Evolutionary conservation across 2,113 vertebrate genomes (phyloP).

Genomic region (Polyodon spathula): DNA sequence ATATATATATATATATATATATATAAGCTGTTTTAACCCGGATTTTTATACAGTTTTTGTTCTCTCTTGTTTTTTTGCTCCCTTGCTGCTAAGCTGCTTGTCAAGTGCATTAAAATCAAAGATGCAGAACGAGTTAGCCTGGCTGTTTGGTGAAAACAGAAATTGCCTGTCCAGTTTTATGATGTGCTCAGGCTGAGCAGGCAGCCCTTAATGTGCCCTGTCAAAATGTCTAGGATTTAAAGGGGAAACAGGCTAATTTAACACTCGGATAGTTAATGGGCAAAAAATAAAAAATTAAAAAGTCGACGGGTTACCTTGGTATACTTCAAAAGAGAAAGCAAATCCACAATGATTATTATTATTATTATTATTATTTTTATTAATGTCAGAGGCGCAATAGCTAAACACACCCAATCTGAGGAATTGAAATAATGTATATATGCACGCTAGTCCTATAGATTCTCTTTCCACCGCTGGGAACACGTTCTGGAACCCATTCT

Average conservation of each 20-base stretch:
- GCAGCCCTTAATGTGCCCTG: slow-evolving; percentile 77
- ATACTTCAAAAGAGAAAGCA: not conserved
- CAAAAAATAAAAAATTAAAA: not conserved
- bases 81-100: slow-evolving; percentile 77
- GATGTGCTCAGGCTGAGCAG: slow-evolving; percentile 86
- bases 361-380: no score
- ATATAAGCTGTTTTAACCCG: not conserved
- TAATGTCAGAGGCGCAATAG: no score
- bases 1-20: no score
- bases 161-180: slow-evolving; percentile 97
- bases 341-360: not conserved
- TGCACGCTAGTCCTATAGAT: no score
- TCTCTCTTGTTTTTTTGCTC: slow-evolving; percentile 41
- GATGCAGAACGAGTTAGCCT: slow-evolving; percentile 88
- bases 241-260: slow-evolving; percentile 71
- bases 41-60: slow-evolving; percentile 15
- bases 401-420: no score
- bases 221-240: slow-evolving; percentile 79
- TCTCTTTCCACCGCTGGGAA: no score
- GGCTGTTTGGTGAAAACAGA: slow-evolving; percentile 91
- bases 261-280: slow-evolving; percentile 50
- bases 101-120: slow-evolving; percentile 94
- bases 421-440: no score
- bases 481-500: no score
- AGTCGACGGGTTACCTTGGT: not conserved